Conservation (phyloP, 2,888 invertebrate genomes). For the Tillus elongatus region DNA sequence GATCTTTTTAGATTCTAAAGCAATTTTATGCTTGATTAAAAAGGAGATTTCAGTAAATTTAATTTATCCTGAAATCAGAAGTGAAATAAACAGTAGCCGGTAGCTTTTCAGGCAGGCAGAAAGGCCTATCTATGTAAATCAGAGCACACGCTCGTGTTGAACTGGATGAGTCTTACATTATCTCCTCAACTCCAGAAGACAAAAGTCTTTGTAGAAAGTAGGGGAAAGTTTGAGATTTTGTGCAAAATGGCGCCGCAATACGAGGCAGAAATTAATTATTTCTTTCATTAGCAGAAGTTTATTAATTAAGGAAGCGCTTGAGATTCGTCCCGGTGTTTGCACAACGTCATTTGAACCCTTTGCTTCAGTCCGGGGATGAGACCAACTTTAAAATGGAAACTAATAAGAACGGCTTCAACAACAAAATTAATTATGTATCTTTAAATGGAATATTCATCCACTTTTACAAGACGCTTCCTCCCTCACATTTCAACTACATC, state of each 20-base stretch:
- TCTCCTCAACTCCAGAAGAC: too few relatives aligned
- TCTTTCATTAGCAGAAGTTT: slow-evolving; percentile 46
- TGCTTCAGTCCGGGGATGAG: slow-evolving; percentile 37
- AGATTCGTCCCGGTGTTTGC: slow-evolving; percentile 42
- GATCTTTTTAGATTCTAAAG: too few relatives aligned
- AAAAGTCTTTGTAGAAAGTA: slow-evolving; percentile 6
- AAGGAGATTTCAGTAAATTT: too few relatives aligned
- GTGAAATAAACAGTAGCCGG: too few relatives aligned
- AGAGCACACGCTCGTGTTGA: too few relatives aligned
- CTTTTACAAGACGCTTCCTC: neutral
- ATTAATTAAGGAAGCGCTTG: slow-evolving; percentile 45
- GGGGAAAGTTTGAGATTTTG: slow-evolving; percentile 19
- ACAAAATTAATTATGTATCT: slow-evolving; percentile 42
- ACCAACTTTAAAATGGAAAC: slow-evolving; percentile 42
- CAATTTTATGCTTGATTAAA: too few relatives aligned
- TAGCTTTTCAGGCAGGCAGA: too few relatives aligned
- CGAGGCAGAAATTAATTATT: slow-evolving; percentile 45
- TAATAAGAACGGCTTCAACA: slow-evolving; percentile 37
- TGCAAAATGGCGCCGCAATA: slow-evolving; percentile 32
- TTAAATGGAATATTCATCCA: slow-evolving; percentile 35
- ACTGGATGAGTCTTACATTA: too few relatives aligned
- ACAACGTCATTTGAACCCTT: slow-evolving; percentile 43
- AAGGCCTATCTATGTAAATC: too few relatives aligned
- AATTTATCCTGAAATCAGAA: too few relatives aligned
- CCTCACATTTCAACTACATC: too few relatives aligned